These are phyloP conservation scores for Sandelia bainsii DNA, from an alignment of 2,797 vertebrate genomes.

Conservation along the genomic window DNA sequence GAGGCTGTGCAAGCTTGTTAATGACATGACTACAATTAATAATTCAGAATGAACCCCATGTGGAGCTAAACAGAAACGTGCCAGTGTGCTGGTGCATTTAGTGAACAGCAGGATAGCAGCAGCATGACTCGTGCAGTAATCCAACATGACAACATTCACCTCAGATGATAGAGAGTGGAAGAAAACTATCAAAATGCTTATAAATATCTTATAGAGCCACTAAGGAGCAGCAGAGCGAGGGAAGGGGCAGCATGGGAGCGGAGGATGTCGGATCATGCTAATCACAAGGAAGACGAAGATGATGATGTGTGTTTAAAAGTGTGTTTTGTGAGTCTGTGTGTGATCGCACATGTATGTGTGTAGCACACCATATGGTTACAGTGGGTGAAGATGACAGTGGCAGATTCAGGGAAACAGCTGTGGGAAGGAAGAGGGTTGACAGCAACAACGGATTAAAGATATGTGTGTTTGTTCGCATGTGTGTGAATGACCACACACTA, in stretches of 20 bases:
- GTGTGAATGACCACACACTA: conserved; percentile 4
- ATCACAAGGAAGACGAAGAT: conserved; percentile 38
- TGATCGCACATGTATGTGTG: conserved; percentile 15
- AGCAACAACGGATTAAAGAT: background rate
- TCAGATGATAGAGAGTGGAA: conserved; percentile 79
- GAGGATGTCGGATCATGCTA: conserved; percentile 53
- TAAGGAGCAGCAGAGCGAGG: conserved; percentile 36
- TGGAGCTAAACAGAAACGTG: conserved; percentile 60
- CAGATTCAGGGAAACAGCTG: conserved; percentile 31
- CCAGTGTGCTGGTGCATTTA: conserved; percentile 34
- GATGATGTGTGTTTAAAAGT: conserved; percentile 38
- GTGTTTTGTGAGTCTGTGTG: conserved; percentile 5
- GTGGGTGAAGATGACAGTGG: conserved; percentile 32
- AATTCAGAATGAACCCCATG: conserved; percentile 70
- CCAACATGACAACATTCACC: conserved; percentile 82
- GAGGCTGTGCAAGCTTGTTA: conserved; percentile 53
- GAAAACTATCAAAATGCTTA: conserved; percentile 82
- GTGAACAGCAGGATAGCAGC: conserved; percentile 54
- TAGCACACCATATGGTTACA: conserved; percentile 12
- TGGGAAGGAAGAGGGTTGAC: conserved; percentile 26
- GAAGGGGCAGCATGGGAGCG: conserved; percentile 4
- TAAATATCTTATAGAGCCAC: conserved; percentile 80
- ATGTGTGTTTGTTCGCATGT: conserved; percentile 6
- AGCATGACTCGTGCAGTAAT: conserved; percentile 69
- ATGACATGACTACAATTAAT: conserved; percentile 74